Percentiles rank a stretch among this genome's conserved stretches.
These are phyloP conservation scores for Heliothis virescens DNA, from an alignment of 1,140 invertebrate species.

Conservation along the genomic window DNA sequence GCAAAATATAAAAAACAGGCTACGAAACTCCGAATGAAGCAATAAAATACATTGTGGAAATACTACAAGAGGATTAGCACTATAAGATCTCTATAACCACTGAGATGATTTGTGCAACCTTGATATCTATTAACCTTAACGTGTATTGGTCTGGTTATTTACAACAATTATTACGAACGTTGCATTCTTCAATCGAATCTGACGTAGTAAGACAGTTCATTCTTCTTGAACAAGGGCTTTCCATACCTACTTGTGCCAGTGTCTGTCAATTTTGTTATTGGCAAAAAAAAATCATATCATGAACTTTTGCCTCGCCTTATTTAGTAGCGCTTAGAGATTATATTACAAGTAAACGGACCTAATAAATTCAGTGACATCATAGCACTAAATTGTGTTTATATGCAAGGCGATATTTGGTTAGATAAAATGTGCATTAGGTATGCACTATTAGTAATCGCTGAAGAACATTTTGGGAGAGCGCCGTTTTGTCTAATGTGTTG, in stretches of 20 bases:
- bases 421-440: background rate
- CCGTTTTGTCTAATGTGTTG: conserved; percentile 34
- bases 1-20: background rate
- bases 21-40: background rate
- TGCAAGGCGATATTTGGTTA: background rate
- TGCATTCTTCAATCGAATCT: conserved; percentile 68
- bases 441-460: conserved; percentile 4
- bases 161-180: conserved; percentile 56
- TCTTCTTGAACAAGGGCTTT: conserved; percentile 25
- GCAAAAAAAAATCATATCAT: background rate
- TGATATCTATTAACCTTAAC: conserved; percentile 63
- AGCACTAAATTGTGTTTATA: background rate
- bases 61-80: conserved; percentile 1
- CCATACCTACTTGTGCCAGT: background rate
- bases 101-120: conserved; percentile 59
- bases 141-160: conserved; percentile 61
- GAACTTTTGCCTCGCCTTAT: background rate
- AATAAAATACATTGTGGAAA: background rate
- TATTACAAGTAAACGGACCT: conserved; percentile 45
- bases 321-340: background rate
- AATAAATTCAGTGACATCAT: conserved; percentile 17
- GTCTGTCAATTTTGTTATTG: background rate
- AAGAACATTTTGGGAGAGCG: background rate
- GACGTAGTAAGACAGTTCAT: conserved; percentile 28
- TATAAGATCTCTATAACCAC: conserved; percentile 49